These are phyloP conservation scores for Calameuta filiformis DNA, from an alignment of 2,888 invertebrate species.

Conservation along the genomic window DNA sequence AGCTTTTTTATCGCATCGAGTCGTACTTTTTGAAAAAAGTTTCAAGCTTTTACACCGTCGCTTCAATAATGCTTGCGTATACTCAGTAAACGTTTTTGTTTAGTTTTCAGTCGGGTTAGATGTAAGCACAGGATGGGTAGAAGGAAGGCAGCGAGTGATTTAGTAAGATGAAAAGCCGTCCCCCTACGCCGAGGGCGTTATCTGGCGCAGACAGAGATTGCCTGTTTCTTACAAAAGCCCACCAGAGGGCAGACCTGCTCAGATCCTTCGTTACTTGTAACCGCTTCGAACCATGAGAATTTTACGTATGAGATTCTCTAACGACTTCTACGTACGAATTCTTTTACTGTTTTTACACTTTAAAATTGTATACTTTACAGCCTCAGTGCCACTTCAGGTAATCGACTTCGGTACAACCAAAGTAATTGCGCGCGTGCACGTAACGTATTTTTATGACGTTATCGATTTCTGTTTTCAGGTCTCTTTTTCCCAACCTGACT, in stretches of 20 bases:
- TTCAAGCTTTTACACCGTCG: not conserved
- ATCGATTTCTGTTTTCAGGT: not conserved
- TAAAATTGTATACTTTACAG: not conserved
- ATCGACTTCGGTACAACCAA: not conserved
- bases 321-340: not conserved
- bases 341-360: not conserved
- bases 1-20: not conserved
- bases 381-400: not conserved
- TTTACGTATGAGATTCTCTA: not conserved
- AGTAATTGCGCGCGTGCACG: not conserved
- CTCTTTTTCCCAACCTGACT: not conserved
- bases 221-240: constrained; percentile 51
- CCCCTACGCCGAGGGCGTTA: constrained; percentile 43
- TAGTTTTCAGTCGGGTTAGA: constrained; percentile 27
- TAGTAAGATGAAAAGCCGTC: constrained; percentile 57
- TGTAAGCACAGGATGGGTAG: constrained; percentile 11
- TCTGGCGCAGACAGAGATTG: constrained; percentile 59
- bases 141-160: constrained; percentile 43
- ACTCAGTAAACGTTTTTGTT: constrained; percentile 28
- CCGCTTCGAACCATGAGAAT: constrained; percentile 15
- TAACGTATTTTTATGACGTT: not conserved
- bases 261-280: constrained; percentile 46
- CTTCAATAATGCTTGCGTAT: constrained; percentile 2
- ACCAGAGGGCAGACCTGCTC: constrained; percentile 42
- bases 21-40: not conserved